A percentile compares a stretch with the other conserved stretches of the same genome.
Conservation (phyloP, 2,113 vertebrate species). For the Triplophysa tibetana region DNA sequence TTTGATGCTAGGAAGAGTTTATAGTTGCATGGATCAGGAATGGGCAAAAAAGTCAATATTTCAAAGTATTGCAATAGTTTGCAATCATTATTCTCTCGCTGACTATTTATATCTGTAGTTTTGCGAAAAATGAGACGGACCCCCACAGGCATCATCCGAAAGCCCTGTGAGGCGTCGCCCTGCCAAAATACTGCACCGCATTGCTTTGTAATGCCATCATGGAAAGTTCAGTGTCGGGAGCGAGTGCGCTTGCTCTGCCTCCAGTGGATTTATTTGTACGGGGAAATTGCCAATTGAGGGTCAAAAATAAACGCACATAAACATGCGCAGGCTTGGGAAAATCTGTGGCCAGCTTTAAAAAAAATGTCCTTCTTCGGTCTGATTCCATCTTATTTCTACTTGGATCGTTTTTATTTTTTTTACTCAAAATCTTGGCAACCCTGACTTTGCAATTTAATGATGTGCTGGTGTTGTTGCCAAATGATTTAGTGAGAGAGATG, state of each 20-base stretch:
- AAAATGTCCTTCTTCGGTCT: slow-evolving; percentile 56
- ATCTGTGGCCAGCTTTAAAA: slow-evolving; percentile 31
- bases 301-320: slow-evolving; percentile 17
- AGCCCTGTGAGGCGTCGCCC: slow-evolving; percentile 3
- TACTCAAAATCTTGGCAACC: slow-evolving; percentile 11
- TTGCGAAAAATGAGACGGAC: too few relatives aligned
- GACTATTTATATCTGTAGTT: too few relatives aligned
- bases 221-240: slow-evolving; percentile 47
- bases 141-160: slow-evolving; percentile 14
- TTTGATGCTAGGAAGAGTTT: neutral
- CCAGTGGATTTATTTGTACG: slow-evolving; percentile 43
- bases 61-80: too few relatives aligned
- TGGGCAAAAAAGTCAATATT: too few relatives aligned
- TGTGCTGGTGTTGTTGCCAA: slow-evolving; percentile 8
- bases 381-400: slow-evolving; percentile 18
- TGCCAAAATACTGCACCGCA: slow-evolving; percentile 32
- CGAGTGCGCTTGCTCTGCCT: slow-evolving; percentile 29
- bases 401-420: neutral
- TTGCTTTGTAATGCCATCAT: slow-evolving; percentile 53
- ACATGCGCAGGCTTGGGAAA: slow-evolving; percentile 39
- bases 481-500: neutral
- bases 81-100: too few relatives aligned
- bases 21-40: neutral
- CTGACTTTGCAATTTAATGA: neutral
- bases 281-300: slow-evolving; percentile 37